Evolutionary conservation across 35 echinoderm and acorn worm species (phyloP), one percentile per base, ranked within the genome.

Genomic region (Antedon bifida): DNA sequence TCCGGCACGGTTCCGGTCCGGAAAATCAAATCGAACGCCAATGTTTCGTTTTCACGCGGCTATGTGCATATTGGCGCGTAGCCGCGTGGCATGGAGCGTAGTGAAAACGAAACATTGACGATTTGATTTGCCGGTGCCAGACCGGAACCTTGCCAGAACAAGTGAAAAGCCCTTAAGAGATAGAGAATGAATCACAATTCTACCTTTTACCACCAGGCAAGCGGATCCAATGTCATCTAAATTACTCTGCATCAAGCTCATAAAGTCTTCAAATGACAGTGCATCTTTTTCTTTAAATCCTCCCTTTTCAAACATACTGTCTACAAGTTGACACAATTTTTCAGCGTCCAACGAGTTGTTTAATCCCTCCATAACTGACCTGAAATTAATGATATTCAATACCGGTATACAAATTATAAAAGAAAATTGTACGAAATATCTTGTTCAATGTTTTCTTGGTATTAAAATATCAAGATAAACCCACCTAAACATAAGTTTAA

Each of bases 401-500:
- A n/a, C n/a, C n/a, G n/a, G n/a, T n/a, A 30, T 0, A n/a, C 29
- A 78, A 29, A 33, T 78, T 12, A 78, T 78, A 29, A 33, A 74
- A 23, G 56, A 74, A 74, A 74, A 74, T 74, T 23, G 19, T 74
- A 29, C 19, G 29, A 23, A 74, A 23, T 74, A 74, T 74, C 19
- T 74, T 74, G 29, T 74, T 74, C 56, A 74, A 74, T 23, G 29
- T 19, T 29, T 74, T 0, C 28, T 73, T n/a, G n/a, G n/a, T n/a
- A n/a, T n/a, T n/a, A n/a, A n/a, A n/a, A n/a, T n/a, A n/a, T n/a
- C n/a, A n/a, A n/a, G n/a, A 42, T 7, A 42, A n/a, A 46, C 85
- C 77, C 39, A 92, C 90, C 83, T 92, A 8, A 92, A 36, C 90
- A 92, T 92, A 23, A 79, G 73, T 42, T 92, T 87, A 34, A 92